A percentile compares a stretch with the other conserved stretches of the same genome.
Evolutionary conservation across 1,140 invertebrate species (phyloP).

Genomic region (Drosophila leontia): DNA sequence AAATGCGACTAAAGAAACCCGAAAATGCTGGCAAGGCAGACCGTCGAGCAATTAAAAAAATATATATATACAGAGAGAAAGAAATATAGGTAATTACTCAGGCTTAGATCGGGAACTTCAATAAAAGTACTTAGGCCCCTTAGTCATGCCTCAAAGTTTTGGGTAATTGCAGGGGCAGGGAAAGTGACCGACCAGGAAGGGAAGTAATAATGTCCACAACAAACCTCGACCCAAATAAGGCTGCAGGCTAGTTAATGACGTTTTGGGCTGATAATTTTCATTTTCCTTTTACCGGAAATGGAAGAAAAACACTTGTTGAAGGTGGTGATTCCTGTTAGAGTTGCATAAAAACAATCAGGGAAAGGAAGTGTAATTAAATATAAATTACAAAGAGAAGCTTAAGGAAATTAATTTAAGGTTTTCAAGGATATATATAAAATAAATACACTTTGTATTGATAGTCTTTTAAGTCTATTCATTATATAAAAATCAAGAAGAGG

Average conservation of each 20-base stretch:
- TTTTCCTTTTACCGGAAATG: conserved; percentile 30
- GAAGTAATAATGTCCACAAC: conserved; percentile 53
- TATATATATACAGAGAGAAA: conserved; percentile 16
- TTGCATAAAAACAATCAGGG: neutral
- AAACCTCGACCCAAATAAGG: conserved; percentile 63
- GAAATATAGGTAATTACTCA: conserved; percentile 64
- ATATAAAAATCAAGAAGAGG: neutral
- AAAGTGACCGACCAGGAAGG: conserved; percentile 19
- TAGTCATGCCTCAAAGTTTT: conserved; percentile 41
- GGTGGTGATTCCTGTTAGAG: neutral
- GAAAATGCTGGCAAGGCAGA: conserved; percentile 22
- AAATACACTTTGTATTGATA: neutral
- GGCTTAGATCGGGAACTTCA: conserved; percentile 29
- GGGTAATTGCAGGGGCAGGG: conserved; percentile 28
- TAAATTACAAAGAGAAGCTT: neutral
- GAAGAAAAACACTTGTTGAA: conserved; percentile 28
- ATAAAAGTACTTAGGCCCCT: conserved; percentile 35
- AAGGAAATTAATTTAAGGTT: neutral
- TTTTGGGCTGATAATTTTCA: conserved; percentile 52
- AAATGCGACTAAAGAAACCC: conserved; percentile 27
- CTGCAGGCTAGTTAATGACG: conserved; percentile 35
- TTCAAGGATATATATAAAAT: neutral
- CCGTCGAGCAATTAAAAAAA: conserved; percentile 60
- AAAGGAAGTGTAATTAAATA: neutral
- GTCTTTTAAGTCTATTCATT: neutral